These are phyloP conservation scores for Lymantria dispar DNA, from an alignment of 2,888 invertebrate species.

Conservation along the genomic window DNA sequence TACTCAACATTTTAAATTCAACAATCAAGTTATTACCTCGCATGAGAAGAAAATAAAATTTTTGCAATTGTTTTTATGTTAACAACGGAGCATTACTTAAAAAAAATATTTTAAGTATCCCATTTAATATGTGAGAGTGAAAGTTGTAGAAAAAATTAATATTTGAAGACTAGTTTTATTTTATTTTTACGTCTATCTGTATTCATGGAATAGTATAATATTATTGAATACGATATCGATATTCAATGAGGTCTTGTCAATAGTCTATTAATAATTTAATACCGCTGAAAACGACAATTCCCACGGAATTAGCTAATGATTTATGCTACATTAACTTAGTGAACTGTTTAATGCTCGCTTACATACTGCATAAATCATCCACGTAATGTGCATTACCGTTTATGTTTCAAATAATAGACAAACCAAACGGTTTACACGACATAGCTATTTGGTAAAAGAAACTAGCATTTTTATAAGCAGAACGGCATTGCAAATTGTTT, in stretches of 20 bases:
- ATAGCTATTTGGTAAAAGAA: constrained; percentile 16
- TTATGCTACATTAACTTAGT: constrained; percentile 13
- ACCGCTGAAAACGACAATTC: not conserved
- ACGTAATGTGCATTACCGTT: constrained; percentile 11
- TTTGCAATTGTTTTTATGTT: not conserved
- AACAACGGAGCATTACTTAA: not conserved
- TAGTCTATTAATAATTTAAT: not conserved
- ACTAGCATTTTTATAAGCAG: constrained; percentile 34
- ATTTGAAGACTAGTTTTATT: not conserved
- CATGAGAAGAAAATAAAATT: constrained; percentile 1
- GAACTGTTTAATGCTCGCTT: constrained; percentile 16
- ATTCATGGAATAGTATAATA: not conserved
- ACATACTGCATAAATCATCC: constrained; percentile 26
- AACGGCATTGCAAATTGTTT: constrained; percentile 58
- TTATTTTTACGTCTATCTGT: not conserved
- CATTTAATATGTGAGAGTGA: not conserved
- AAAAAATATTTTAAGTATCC: not conserved
- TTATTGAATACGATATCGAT: not conserved
- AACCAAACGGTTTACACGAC: constrained; percentile 18
- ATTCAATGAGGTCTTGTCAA: not conserved
- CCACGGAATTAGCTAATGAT: constrained; percentile 13
- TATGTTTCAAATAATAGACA: constrained; percentile 20
- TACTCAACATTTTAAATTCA: not conserved
- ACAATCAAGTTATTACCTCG: not conserved
- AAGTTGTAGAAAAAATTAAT: not conserved